A percentile compares a stretch with the other conserved stretches of the same genome.
Conservation (phyloP, 2,888 invertebrate species). For the Drosophila percnosoma region DNA sequence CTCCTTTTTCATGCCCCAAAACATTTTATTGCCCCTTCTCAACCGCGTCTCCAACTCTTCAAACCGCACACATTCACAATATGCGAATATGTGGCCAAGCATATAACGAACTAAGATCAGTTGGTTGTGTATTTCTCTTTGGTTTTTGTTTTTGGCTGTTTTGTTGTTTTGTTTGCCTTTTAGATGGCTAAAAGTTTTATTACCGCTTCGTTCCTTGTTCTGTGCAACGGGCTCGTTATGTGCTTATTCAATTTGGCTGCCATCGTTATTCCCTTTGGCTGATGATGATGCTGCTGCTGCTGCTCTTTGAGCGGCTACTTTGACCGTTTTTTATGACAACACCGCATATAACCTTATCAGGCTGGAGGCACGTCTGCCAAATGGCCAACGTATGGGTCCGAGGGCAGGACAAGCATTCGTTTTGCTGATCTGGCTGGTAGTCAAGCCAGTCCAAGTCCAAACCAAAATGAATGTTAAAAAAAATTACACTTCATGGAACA, state of each 20-base stretch:
- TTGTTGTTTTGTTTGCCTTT: conserved; percentile 36
- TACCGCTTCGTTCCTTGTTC: conserved; percentile 63
- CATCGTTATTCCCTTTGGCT: conserved; percentile 32
- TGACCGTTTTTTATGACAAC: conserved; percentile 51
- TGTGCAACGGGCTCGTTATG: conserved; percentile 73
- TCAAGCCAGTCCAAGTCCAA: neutral
- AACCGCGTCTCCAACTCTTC: neutral
- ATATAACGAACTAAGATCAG: conserved; percentile 74
- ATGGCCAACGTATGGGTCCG: conserved; percentile 53
- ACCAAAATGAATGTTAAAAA: neutral
- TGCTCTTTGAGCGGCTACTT: conserved; percentile 26
- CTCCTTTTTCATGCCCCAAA: conserved; percentile 45
- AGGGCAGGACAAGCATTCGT: conserved; percentile 4
- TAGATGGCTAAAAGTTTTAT: conserved; percentile 73
- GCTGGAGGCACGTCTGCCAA: conserved; percentile 42
- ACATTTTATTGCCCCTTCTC: conserved; percentile 62
- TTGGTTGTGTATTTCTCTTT: conserved; percentile 11
- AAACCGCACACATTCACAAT: conserved; percentile 14
- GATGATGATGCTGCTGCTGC: neutral
- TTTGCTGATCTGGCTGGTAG: conserved; percentile 39
- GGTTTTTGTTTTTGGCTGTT: conserved; percentile 18
- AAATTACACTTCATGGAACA: neutral
- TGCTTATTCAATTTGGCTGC: conserved; percentile 73
- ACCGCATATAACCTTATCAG: conserved; percentile 62
- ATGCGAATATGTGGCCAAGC: conserved; percentile 34